Evolutionary conservation across 2,888 invertebrate genomes (phyloP), one percentile per base, ranked within the genome.

Genomic region (Leptinotarsa rubiginosa): DNA sequence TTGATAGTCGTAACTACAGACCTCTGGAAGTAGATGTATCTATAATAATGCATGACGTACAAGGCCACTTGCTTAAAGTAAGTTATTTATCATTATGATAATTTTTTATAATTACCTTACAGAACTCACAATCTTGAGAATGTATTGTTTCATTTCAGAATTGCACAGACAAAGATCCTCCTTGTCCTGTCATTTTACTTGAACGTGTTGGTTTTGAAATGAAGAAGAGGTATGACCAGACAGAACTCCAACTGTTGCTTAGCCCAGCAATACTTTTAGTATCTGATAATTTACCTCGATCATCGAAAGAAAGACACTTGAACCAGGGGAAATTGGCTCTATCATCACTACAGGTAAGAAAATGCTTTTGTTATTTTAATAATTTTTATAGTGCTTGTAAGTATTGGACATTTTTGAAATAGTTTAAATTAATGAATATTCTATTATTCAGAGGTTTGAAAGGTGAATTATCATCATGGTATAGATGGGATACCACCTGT

Each of bases 141-240:
- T 12, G n/a, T 65, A n/a, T 72, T 12, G n/a, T 59, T 54, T 47
- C 22, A 25, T 66, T 50, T 15, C 87, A 91, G 91, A 97, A 96
- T 87, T 98, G 97, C 86, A 95, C 93, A 81, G 94, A 95, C 77
- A 93, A 92, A 81, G 97, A 97, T 88, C 95, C 97, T 0, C 95
- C 97, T 0, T 98, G 98, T 87, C 98, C 97, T 0, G 93, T 96
- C 7, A 92, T 97, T 75, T 87, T 96, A 22, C 92, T 97, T 64
- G 98, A 98, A 88, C 91, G 97, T 78, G 93, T 99, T 79, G 97
- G 97, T 1, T 98, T 99, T 87, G 99, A 99, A 90, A 95, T 99
- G 96, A 96, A 96, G 86, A 99, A 99, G 87, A 92, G 93, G 22
- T 98, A 95, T 86, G 92, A 92, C 76, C 98, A 98, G 87, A 98